A percentile compares a stretch with the other conserved stretches of the same genome.
phyloP scores from a whole-genome alignment of 2,797 vertebrate genomes.

The Holocentrus rufus region DNA sequence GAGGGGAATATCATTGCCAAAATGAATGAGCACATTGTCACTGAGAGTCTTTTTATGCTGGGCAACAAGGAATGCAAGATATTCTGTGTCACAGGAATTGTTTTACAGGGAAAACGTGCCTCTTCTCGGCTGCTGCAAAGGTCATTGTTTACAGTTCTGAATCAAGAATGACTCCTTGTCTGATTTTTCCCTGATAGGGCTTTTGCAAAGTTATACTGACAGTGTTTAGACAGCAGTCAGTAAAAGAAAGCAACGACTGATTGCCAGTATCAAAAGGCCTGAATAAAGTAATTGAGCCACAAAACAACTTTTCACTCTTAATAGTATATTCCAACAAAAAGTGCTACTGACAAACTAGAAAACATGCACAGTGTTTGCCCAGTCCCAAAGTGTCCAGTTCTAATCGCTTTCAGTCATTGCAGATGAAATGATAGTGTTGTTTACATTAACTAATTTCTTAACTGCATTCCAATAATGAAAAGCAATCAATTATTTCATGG shows the following conservation, averaged over 20 bases:
- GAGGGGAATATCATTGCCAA: constrained; percentile 15
- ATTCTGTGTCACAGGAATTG: constrained; percentile 4
- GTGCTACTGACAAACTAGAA: constrained; percentile 8
- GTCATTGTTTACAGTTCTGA: neutral
- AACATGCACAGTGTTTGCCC: neutral
- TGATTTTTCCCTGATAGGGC: constrained; percentile 2
- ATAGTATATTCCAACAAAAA: constrained; percentile 20
- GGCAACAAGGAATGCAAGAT: constrained; percentile 8
- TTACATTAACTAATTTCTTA: constrained; percentile 50
- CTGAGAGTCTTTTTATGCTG: constrained; percentile 9
- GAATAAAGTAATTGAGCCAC: constrained; percentile 10
- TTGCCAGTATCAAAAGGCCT: constrained; percentile 41
- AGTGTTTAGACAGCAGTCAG: constrained; percentile 17
- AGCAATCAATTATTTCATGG: constrained; percentile 46
- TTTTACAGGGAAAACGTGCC: constrained; percentile 22
- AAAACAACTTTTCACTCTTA: constrained; percentile 23
- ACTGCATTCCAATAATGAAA: constrained; percentile 47
- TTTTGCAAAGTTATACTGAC: constrained; percentile 31
- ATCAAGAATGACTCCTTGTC: neutral
- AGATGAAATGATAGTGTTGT: constrained; percentile 26
- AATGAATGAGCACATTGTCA: constrained; percentile 20
- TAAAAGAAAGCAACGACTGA: constrained; percentile 27
- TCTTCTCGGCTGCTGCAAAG: constrained; percentile 19
- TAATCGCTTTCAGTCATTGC: neutral
- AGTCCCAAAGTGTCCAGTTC: neutral